phyloP scores from a whole-genome alignment of 2,888 invertebrate genomes.

The Lathronympha strigana region DNA sequence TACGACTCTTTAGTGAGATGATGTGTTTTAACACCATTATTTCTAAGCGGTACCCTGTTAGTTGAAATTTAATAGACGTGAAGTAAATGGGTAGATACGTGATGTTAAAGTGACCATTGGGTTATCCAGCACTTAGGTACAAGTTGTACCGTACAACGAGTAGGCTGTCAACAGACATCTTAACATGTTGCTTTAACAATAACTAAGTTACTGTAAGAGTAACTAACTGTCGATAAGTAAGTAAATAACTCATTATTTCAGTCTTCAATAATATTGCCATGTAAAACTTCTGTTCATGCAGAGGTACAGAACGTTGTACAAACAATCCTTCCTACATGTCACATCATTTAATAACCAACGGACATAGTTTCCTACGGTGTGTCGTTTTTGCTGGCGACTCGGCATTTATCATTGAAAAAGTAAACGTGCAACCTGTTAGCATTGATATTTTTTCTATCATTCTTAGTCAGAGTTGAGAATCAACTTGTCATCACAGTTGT shows the following conservation, averaged over 20 bases:
- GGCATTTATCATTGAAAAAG: slow-evolving; percentile 25
- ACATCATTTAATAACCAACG: slow-evolving; percentile 1
- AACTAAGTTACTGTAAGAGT: no score
- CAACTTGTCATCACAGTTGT: neutral
- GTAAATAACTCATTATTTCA: neutral
- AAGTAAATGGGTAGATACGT: no score
- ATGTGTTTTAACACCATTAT: no score
- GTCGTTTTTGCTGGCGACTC: slow-evolving; percentile 9
- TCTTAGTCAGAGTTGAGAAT: no score
- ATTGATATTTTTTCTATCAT: slow-evolving; percentile 19
- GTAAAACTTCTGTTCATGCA: neutral
- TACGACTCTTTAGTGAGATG: neutral
- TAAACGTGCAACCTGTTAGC: slow-evolving; percentile 18
- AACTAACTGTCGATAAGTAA: no score
- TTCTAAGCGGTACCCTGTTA: no score
- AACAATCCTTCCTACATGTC: slow-evolving; percentile 4
- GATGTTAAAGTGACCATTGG: no score
- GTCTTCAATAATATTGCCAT: neutral
- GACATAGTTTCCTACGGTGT: slow-evolving; percentile 1
- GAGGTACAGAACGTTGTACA: neutral
- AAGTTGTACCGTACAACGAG: no score
- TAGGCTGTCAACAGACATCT: no score
- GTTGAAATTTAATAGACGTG: no score
- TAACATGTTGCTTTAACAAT: no score
- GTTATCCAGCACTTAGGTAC: no score